These are phyloP conservation scores for Meganola albula DNA, from an alignment of 2,888 invertebrate genomes.

Conservation along the genomic window DNA sequence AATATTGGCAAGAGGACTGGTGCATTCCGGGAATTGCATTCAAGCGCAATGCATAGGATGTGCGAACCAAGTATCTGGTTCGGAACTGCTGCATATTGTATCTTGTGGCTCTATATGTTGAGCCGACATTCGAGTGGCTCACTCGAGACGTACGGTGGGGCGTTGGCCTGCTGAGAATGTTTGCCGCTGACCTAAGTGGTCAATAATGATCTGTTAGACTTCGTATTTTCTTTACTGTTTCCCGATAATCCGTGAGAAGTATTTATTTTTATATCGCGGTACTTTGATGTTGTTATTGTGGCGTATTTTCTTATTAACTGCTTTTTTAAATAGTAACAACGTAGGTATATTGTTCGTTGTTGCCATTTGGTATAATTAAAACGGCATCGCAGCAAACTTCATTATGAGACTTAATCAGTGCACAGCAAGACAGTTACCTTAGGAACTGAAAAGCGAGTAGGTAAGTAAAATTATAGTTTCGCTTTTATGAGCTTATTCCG, in stretches of 20 bases:
- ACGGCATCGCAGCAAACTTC: conserved; percentile 60
- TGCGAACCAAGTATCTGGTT: conserved; percentile 39
- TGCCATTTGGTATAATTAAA: conserved; percentile 55
- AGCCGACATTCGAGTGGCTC: conserved; percentile 39
- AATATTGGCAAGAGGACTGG: conserved; percentile 68
- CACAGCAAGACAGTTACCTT: conserved; percentile 59
- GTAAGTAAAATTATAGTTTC: conserved; percentile 46
- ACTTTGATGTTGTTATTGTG: conserved; percentile 29
- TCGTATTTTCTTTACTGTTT: conserved; percentile 53
- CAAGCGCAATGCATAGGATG: conserved; percentile 57
- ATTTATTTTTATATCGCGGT: conserved; percentile 32
- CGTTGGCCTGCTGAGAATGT: conserved; percentile 74
- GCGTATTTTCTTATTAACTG: conserved; percentile 25
- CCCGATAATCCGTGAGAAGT: conserved; percentile 36
- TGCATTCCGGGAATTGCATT: conserved; percentile 73
- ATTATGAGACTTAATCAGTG: conserved; percentile 65
- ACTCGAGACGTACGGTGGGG: conserved; percentile 49
- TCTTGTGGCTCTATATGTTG: conserved; percentile 33
- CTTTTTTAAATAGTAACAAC: conserved; percentile 29
- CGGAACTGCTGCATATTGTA: conserved; percentile 37
- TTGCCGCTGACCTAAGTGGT: conserved; percentile 72
- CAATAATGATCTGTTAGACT: conserved; percentile 72
- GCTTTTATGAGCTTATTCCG: conserved; percentile 38
- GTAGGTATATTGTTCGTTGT: conserved; percentile 30
- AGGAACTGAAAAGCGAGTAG: conserved; percentile 43